Base-by-base conservation (phyloP, 2,888 invertebrate species). In the Cremastobaeus sp. region DNA sequence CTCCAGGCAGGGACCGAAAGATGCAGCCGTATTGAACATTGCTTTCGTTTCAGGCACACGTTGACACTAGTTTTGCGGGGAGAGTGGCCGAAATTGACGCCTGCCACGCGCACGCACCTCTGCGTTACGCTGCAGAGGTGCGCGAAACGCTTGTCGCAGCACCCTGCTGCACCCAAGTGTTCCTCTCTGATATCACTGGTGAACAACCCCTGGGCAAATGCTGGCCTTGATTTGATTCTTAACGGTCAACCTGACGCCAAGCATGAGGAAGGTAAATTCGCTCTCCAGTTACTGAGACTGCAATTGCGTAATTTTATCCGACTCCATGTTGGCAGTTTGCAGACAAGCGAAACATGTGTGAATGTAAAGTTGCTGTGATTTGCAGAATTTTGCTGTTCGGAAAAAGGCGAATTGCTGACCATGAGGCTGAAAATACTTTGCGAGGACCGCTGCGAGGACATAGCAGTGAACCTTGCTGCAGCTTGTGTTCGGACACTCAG, bases 351-450 rank as follows among this genome's bases (percentile, higher is more conserved):
- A n/a, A n/a, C n/a, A n/a, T n/a, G n/a, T 25, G 25, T 34, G 11
- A 34, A n/a, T 11, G 15, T 15, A 12, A 11, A 37, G 15, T 1
- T 4, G 14, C n/a, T n/a, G n/a, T n/a, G n/a, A n/a, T 59, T 90
- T 59, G 54, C 89, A 88, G 89, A 89, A 87, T 92, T 92, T 89
- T 90, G 92, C 84, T 89, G 89, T 77, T 89, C 90, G 79, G 92
- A 92, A 87, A 90, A 90, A 68, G 90, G 90, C 41, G 89, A 90
- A 77, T 88, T 91, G 83, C 89, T 92, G 81, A 89, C 90, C 82
- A 89, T 90, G 86, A 89, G 92, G 76, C 88, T 92, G 76, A 90
- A 91, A 66, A 91, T 91, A 85, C 89, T 92, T 77, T 90, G 90
- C 79, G 89, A 90, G 79, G 89, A 91, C 66, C 90, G 90, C 77